Conservation (phyloP, 2,888 invertebrate species). For the Ernsta delagoae region DNA sequence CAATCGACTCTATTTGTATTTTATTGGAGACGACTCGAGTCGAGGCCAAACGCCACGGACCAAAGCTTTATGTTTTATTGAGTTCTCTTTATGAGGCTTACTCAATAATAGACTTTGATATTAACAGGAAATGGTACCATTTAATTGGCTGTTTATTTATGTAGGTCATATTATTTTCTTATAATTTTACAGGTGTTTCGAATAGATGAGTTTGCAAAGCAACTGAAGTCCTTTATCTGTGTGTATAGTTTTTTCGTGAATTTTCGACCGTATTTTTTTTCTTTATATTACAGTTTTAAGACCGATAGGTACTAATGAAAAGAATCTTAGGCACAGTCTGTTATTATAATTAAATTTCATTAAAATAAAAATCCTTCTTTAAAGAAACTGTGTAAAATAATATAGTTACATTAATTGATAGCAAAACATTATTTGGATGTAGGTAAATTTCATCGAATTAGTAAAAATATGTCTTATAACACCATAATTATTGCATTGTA, state of each 20-base stretch:
- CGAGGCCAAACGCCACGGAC: constrained; percentile 58
- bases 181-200: constrained; percentile 7
- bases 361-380: no score
- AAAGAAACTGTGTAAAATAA: no score
- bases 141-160: constrained; percentile 54
- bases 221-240: background rate
- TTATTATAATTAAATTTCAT: no score
- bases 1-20: constrained; percentile 81
- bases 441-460: no score
- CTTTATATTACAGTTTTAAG: no score
- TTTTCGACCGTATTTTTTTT: no score
- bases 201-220: background rate
- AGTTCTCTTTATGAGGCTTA: constrained; percentile 68
- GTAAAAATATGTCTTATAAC: no score
- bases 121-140: constrained; percentile 54
- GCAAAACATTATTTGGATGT: no score
- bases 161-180: constrained; percentile 9
- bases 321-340: no score
- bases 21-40: constrained; percentile 71
- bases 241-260: background rate
- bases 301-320: no score
- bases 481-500: no score
- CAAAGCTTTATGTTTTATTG: constrained; percentile 74
- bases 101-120: constrained; percentile 60
- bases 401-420: no score